Percentiles rank a stretch among this genome's conserved stretches.
Evolutionary conservation across 2,888 invertebrate species (phyloP).

Genomic region (Teleiodes luculella): DNA sequence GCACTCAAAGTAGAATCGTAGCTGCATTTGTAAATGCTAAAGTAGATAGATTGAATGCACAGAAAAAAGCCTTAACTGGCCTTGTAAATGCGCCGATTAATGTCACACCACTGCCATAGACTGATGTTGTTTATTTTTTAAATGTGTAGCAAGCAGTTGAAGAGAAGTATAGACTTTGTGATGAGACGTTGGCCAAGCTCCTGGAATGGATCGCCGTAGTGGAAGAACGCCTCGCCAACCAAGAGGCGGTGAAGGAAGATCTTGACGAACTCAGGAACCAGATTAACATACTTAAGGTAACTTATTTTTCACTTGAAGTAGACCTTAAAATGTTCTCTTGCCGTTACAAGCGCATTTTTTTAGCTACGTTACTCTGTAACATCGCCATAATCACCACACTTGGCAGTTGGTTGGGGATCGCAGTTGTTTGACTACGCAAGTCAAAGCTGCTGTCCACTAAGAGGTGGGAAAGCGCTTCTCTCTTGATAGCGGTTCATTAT

Average conservation of each 20-base stretch:
- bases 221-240: slow-evolving; percentile 89
- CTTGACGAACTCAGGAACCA: slow-evolving; percentile 92
- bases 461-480: too few relatives aligned
- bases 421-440: too few relatives aligned
- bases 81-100: slow-evolving; percentile 23
- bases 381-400: too few relatives aligned
- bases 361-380: too few relatives aligned
- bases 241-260: slow-evolving; percentile 92
- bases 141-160: slow-evolving; percentile 92
- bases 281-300: slow-evolving; percentile 91
- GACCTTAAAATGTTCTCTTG: too few relatives aligned
- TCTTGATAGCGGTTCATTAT: too few relatives aligned
- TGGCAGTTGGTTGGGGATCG: too few relatives aligned
- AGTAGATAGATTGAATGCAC: slow-evolving; percentile 34
- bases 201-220: slow-evolving; percentile 92
- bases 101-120: slow-evolving; percentile 18
- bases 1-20: slow-evolving; percentile 41
- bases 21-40: slow-evolving; percentile 37
- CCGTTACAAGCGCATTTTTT: too few relatives aligned
- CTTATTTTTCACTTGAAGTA: not conserved
- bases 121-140: slow-evolving; percentile 35
- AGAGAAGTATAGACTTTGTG: slow-evolving; percentile 95
- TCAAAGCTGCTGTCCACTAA: too few relatives aligned
- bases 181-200: slow-evolving; percentile 90
- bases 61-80: slow-evolving; percentile 23